phyloP scores from a whole-genome alignment of 2,888 invertebrate genomes.

The Ischnus inquisitorius region DNA sequence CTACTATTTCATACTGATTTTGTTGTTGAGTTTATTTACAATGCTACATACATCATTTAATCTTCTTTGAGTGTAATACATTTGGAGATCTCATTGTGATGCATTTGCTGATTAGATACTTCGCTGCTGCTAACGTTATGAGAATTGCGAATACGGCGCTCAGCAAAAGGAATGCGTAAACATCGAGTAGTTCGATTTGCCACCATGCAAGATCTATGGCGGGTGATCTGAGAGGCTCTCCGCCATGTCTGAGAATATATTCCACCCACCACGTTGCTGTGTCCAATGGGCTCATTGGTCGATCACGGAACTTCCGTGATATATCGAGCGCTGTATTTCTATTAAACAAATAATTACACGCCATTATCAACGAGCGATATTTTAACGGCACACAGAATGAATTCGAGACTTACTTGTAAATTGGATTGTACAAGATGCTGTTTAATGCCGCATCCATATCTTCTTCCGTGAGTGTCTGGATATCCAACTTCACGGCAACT shows the following conservation, averaged over 20 bases:
- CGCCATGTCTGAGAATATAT: slow-evolving; percentile 77
- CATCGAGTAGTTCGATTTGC: slow-evolving; percentile 78
- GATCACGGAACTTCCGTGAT: slow-evolving; percentile 77
- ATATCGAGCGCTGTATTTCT: slow-evolving; percentile 47
- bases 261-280: slow-evolving; percentile 81
- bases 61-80: slow-evolving; percentile 14
- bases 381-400: background rate
- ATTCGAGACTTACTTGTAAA: slow-evolving; percentile 73
- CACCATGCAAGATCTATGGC: slow-evolving; percentile 80
- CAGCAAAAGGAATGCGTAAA: slow-evolving; percentile 66
- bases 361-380: background rate
- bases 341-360: slow-evolving; percentile 26
- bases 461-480: slow-evolving; percentile 70
- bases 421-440: slow-evolving; percentile 74
- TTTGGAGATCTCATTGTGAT: background rate
- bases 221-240: slow-evolving; percentile 76
- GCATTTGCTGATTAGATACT: slow-evolving; percentile 12
- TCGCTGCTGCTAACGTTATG: slow-evolving; percentile 4
- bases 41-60: background rate
- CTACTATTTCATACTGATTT: background rate
- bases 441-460: slow-evolving; percentile 74
- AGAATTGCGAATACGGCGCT: background rate
- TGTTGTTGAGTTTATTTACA: background rate
- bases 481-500: slow-evolving; percentile 74
- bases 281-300: slow-evolving; percentile 76